Base-by-base conservation (phyloP, 1,140 invertebrate genomes). In the Lysiphlebus fabarum region DNA sequence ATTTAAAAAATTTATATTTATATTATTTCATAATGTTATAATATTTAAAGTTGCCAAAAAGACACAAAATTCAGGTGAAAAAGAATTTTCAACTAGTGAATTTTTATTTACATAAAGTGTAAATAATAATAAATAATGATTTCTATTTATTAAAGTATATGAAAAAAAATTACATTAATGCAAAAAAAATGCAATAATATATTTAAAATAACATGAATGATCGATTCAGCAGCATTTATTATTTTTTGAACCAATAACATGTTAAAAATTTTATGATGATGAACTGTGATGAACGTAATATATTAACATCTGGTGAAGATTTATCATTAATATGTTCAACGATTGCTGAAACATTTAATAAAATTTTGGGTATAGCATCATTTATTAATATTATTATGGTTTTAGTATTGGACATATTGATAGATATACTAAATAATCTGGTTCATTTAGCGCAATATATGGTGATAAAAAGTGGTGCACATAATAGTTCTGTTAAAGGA, bases 341-440 rank as follows among this genome's bases (percentile, higher is more conserved):
- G n/a, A 79, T 90, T 11, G 91, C 91, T 10, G 95, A 98, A 77
- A 90, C 87, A 48, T 85, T 94, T 37, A 95, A 96, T 75, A 91
- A 89, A 73, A 95, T 86, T 76, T 79, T 97, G 56, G 93, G 93
- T 10, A 80, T 85, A 70, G 95, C 94, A 6, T 91, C 90, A 0
- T 91, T 86, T 66, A 90, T 95, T 17, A 96, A 97, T 80, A 98
- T 94, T 81, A 89, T 89, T 10, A 65, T 70, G 95, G 96, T 9
- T 99, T 98, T 71, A 93, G 85, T 63, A 88, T 87, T 64, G 98
- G 98, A 4, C 87, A 96, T 77, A 84, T 98, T 7, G 93, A 98
- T 65, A 88, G 90, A 68, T 99, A 92, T 71, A 99, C 99, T 76
- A 90, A 99, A 67, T 97, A 99, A 78, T 98, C 95, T 26, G 96